These are phyloP conservation scores for Chlorospingus semifuscus DNA, from an alignment of 2,797 vertebrate species.

Conservation along the genomic window DNA sequence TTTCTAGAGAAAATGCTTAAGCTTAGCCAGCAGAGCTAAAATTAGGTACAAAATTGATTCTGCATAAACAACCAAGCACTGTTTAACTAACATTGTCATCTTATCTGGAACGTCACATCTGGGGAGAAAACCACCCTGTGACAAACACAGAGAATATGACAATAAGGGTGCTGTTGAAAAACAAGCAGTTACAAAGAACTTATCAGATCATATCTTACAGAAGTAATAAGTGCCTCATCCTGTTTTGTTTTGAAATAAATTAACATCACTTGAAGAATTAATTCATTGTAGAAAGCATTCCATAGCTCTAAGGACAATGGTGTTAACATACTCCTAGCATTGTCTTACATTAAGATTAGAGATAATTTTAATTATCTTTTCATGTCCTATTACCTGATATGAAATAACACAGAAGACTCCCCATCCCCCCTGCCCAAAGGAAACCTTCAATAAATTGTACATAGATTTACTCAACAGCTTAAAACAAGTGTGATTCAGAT, in stretches of 20 bases:
- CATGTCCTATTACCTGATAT: not conserved
- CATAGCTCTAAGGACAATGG: not conserved
- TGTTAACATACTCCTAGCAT: not conserved
- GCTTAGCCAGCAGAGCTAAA: not conserved
- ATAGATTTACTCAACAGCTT: not conserved
- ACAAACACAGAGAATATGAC: not conserved
- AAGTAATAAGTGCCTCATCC: not conserved
- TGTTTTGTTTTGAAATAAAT: constrained; percentile 8
- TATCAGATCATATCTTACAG: not conserved
- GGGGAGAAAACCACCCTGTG: not conserved
- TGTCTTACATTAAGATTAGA: not conserved
- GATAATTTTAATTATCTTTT: not conserved
- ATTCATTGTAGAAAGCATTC: not conserved
- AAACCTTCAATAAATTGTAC: not conserved
- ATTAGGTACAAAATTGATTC: not conserved
- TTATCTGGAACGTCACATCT: not conserved
- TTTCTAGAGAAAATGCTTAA: not conserved
- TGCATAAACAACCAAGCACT: not conserved
- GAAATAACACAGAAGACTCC: not conserved
- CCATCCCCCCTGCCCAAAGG: fast-evolving
- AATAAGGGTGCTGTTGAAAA: not conserved
- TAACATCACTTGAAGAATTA: not conserved
- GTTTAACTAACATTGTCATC: not conserved
- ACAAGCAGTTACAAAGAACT: not conserved
- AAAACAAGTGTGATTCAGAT: not conserved